phyloP scores from a whole-genome alignment of 2,888 invertebrate species.

The Aplocera efformata region DNA sequence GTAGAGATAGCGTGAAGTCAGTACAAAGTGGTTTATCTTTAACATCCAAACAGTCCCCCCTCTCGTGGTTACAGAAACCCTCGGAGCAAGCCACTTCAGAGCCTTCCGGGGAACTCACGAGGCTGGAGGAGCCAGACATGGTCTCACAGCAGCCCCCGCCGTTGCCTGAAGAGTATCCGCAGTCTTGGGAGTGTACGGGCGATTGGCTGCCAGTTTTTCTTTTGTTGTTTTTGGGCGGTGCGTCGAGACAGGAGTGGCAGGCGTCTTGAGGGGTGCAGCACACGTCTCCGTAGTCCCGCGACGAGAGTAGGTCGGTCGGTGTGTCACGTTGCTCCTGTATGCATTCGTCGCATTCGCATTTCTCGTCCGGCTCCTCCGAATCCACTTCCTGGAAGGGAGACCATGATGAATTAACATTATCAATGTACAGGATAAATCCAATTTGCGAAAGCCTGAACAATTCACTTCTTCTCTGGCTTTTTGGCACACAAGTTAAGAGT shows the following conservation, averaged over 20 bases:
- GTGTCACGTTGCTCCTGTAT: constrained; percentile 65
- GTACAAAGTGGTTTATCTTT: constrained; percentile 68
- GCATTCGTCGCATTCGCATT: constrained; percentile 75
- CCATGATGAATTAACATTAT: neutral
- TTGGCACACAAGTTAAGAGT: too few relatives aligned
- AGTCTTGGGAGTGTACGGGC: constrained; percentile 88
- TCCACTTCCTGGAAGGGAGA: constrained; percentile 62
- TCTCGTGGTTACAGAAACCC: constrained; percentile 90
- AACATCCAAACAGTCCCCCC: constrained; percentile 69
- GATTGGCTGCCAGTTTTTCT: constrained; percentile 80
- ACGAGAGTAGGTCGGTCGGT: constrained; percentile 63
- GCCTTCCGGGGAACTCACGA: constrained; percentile 92
- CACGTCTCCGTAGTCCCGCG: constrained; percentile 51
- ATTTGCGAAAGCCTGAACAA: too few relatives aligned
- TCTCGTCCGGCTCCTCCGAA: constrained; percentile 73
- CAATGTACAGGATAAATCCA: too few relatives aligned
- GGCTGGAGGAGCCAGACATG: constrained; percentile 86
- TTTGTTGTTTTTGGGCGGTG: constrained; percentile 34
- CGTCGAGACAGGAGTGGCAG: constrained; percentile 73
- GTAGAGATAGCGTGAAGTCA: constrained; percentile 82
- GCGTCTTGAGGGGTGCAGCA: constrained; percentile 34
- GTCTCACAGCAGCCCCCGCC: constrained; percentile 86
- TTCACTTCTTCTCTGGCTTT: too few relatives aligned
- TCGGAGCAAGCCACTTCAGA: constrained; percentile 95
- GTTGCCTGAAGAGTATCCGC: constrained; percentile 93